Percentiles rank a stretch among this genome's conserved stretches.
Conservation (phyloP, 1,140 invertebrate genomes). For the Leguminivora glycinivorella region DNA sequence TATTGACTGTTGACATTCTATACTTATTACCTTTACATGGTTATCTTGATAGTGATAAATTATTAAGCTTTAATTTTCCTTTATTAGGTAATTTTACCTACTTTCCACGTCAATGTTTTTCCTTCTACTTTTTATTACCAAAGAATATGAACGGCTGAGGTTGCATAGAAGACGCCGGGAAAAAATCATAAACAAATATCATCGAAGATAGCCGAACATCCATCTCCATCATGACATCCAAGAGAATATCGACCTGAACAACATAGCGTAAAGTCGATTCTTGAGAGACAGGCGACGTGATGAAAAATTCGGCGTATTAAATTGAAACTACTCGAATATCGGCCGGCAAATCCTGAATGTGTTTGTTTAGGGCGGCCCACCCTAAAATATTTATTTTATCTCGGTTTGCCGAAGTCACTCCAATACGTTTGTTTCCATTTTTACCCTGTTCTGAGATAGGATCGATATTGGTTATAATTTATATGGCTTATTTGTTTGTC, state of each 20-base stretch:
- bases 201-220: slow-evolving; percentile 39
- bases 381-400: slow-evolving; percentile 79
- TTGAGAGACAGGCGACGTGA: slow-evolving; percentile 47
- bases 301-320: slow-evolving; percentile 73
- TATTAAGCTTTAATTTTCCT: background rate
- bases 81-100: background rate
- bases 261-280: slow-evolving; percentile 43
- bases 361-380: slow-evolving; percentile 77
- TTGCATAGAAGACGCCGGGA: slow-evolving; percentile 31
- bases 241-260: background rate
- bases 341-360: slow-evolving; percentile 74
- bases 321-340: slow-evolving; percentile 73
- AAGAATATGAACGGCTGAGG: slow-evolving; percentile 30
- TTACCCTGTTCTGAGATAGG: slow-evolving; percentile 67
- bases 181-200: slow-evolving; percentile 52
- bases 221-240: background rate
- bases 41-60: background rate
- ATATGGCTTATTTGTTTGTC: slow-evolving; percentile 63
- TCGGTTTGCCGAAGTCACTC: slow-evolving; percentile 75
- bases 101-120: background rate
- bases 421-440: slow-evolving; percentile 73
- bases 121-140: slow-evolving; percentile 22
- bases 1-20: slow-evolving; percentile 18
- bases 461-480: slow-evolving; percentile 69
- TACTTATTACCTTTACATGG: background rate